Evolutionary conservation across 2,113 vertebrate genomes (phyloP), one percentile per base, ranked within the genome.

Genomic region (Corythoichthys haematopterus): DNA sequence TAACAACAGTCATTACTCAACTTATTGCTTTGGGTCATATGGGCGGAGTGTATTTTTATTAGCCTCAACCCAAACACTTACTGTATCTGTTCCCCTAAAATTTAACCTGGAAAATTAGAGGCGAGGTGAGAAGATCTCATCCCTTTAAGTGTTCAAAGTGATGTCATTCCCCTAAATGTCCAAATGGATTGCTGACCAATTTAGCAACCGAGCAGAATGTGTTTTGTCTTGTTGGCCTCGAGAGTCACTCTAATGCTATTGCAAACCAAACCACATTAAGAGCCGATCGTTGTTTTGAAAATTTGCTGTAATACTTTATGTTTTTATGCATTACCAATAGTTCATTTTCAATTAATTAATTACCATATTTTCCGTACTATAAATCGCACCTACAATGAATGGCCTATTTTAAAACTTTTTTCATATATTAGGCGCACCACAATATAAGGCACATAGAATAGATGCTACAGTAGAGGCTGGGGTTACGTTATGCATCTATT

Each of bases 131-230:
- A 12, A 15, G 35, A 58, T 58, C 13, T 38, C 57, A 15, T 59
- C 36, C 16, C 16, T 52, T 56, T 56, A 11, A 56, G 53, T 56
- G 57, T 59, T 59, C 36, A 38, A 16, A 38, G 57, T 59, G 57
- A 59, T 16, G 57, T 59, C 36, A 59, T 59, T 14, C 35, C 5
- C 2, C 7, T 14, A 59, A 16, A 38, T 16, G 13, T 59, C 35
- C 57, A 59, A 55, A 11, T 55, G 20, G 52, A 33, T 55, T 55
- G 52, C 52, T 55, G 52, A 55, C 3, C 28, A 9, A 20, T 28
- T 55, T 3, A 33, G 40, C 6, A 43, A 43, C 20, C 20, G 20
- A 1, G 40, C 9, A 43, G 40, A 43, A 43, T 43, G 40, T 43
- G 40, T 43, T 43, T 43, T 43, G 40, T 43, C 40, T 43, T 8